Conservation (phyloP, 2,888 invertebrate species). For the Trisateles emortualis region DNA sequence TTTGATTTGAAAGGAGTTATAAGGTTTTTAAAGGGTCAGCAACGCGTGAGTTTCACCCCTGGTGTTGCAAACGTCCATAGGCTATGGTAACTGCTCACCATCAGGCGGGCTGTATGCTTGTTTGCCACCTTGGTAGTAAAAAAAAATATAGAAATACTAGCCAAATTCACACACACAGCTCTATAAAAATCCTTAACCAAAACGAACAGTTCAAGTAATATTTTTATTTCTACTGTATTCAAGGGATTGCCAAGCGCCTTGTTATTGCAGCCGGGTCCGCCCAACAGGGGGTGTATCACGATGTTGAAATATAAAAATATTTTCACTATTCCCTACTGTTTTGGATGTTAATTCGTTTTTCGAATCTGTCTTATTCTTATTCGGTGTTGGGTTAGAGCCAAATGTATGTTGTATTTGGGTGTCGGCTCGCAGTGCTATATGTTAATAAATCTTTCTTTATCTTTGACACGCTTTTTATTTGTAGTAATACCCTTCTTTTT, state of each 20-base stretch:
- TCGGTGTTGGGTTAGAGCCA: conserved; percentile 58
- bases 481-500: not conserved
- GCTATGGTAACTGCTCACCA: no score
- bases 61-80: no score
- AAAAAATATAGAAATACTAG: not conserved
- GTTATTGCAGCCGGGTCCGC: conserved; percentile 59
- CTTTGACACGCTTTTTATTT: conserved; percentile 31
- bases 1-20: no score
- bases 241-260: conserved; percentile 68
- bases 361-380: conserved; percentile 60
- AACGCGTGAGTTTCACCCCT: no score
- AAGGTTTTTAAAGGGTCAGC: no score
- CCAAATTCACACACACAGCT: conserved; percentile 17
- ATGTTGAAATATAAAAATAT: conserved; percentile 66
- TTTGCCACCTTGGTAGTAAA: no score
- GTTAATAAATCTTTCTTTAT: conserved; percentile 40
- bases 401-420: conserved; percentile 37
- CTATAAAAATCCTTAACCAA: conserved; percentile 50
- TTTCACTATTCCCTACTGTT: conserved; percentile 49
- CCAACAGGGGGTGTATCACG: conserved; percentile 49
- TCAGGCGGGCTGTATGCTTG: no score
- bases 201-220: conserved; percentile 55
- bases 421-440: conserved; percentile 23
- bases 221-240: conserved; percentile 66
- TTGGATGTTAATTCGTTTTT: conserved; percentile 59